Percentiles rank a stretch among this genome's conserved stretches.
Evolutionary conservation across 2,888 invertebrate genomes (phyloP).

Genomic region (Mythimna impura): DNA sequence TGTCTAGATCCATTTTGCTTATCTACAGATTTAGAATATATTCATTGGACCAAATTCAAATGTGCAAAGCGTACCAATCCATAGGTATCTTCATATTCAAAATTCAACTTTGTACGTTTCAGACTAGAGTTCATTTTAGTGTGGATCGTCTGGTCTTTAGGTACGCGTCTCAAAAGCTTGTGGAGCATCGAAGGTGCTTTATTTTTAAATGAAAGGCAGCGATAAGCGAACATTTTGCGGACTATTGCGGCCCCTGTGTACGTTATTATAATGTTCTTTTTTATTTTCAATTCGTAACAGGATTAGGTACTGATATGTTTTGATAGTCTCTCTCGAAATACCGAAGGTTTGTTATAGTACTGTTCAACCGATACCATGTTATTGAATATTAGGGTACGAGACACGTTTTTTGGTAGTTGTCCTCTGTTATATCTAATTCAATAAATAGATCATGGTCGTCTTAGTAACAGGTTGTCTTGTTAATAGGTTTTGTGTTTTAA

Average conservation of each 20-base stretch:
- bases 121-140: slow-evolving; percentile 44
- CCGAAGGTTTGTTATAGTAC: slow-evolving; percentile 1
- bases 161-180: slow-evolving; percentile 60
- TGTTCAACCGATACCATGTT: not conserved
- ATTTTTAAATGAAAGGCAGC: slow-evolving; percentile 67
- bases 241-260: slow-evolving; percentile 62
- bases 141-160: slow-evolving; percentile 37
- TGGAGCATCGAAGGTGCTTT: slow-evolving; percentile 66
- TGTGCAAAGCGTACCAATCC: slow-evolving; percentile 62
- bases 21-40: slow-evolving; percentile 68
- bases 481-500: no score
- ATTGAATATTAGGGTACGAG: slow-evolving; percentile 21
- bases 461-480: no score
- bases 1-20: slow-evolving; percentile 64
- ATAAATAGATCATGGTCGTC: not conserved
- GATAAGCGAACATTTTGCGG: slow-evolving; percentile 65
- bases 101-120: slow-evolving; percentile 33
- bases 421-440: not conserved
- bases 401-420: not conserved
- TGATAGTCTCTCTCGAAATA: slow-evolving; percentile 31
- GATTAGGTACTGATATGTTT: slow-evolving; percentile 57
- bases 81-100: slow-evolving; percentile 2
- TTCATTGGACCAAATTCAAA: slow-evolving; percentile 69
- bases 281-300: slow-evolving; percentile 65
- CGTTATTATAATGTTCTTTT: slow-evolving; percentile 63